Percentiles rank a stretch among this genome's conserved stretches.
Evolutionary conservation across 2,797 vertebrate genomes (phyloP).

Genomic region (Telmatherina bonti): DNA sequence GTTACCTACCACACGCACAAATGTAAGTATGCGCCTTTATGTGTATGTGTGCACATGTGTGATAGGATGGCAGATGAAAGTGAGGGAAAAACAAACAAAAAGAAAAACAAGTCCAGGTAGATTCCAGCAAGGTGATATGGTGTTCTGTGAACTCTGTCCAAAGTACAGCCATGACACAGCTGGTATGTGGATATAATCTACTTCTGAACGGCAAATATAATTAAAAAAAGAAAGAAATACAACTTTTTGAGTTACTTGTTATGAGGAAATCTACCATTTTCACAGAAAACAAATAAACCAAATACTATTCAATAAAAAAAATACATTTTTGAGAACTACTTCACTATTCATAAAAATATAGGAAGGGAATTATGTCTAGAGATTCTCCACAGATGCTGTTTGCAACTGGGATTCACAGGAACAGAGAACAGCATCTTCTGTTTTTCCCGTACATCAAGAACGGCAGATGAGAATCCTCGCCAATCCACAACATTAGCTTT

Average conservation of each 20-base stretch:
- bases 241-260: neutral
- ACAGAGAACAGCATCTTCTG: neutral
- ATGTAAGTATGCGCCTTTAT: neutral
- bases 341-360: neutral
- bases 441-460: neutral
- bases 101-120: slow-evolving; percentile 3
- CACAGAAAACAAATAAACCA: neutral
- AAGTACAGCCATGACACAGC: slow-evolving; percentile 18
- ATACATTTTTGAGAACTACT: neutral
- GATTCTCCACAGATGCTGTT: neutral
- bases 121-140: slow-evolving; percentile 2
- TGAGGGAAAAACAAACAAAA: neutral
- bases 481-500: neutral
- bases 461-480: neutral
- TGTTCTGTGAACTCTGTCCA: neutral
- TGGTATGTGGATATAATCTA: neutral
- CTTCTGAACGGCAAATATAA: neutral
- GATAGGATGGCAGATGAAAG: neutral
- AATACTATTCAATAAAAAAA: neutral
- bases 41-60: slow-evolving; percentile 10
- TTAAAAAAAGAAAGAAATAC: neutral
- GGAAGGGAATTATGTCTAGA: neutral
- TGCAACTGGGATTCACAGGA: neutral
- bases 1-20: slow-evolving; percentile 44
- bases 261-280: neutral